Percentiles rank a stretch among this genome's conserved stretches.
Evolutionary conservation across 2,113 vertebrate species (phyloP).

Genomic region (Daphoenositta chrysoptera): DNA sequence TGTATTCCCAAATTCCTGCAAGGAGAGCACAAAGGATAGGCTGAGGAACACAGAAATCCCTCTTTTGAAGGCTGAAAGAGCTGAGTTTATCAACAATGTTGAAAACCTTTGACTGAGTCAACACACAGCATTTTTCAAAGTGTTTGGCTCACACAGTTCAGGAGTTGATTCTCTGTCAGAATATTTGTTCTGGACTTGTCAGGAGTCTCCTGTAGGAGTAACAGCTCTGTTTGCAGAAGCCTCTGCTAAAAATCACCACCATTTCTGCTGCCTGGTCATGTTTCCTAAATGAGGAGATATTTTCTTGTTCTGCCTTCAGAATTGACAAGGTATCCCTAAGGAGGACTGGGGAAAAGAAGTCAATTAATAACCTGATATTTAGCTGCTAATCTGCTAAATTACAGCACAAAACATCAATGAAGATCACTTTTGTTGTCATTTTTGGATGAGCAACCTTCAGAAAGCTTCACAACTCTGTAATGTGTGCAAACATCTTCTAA

Average conservation of each 20-base stretch:
- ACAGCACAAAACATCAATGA: neutral
- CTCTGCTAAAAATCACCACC: neutral
- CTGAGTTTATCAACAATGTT: neutral
- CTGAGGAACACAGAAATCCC: neutral
- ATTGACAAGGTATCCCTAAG: neutral
- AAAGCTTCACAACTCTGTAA: neutral
- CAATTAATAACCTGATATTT: neutral
- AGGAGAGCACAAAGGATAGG: neutral
- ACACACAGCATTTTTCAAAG: neutral
- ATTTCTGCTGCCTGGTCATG: neutral
- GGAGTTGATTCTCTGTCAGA: slow-evolving; percentile 12
- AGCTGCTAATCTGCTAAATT: neutral
- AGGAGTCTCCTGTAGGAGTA: neutral
- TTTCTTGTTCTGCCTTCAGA: neutral
- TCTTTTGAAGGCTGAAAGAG: neutral
- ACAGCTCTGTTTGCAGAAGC: slow-evolving; percentile 23
- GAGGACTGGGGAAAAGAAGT: neutral
- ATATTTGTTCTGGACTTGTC: slow-evolving; percentile 39
- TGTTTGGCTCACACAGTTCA: neutral
- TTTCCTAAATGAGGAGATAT: neutral
- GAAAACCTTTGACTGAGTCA: slow-evolving; percentile 19
- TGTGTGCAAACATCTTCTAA: neutral
- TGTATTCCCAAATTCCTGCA: neutral
- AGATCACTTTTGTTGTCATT: neutral
- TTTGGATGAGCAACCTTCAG: neutral